These are phyloP conservation scores for Pasiphila rectangulata DNA, from an alignment of 2,888 invertebrate species.

Conservation along the genomic window DNA sequence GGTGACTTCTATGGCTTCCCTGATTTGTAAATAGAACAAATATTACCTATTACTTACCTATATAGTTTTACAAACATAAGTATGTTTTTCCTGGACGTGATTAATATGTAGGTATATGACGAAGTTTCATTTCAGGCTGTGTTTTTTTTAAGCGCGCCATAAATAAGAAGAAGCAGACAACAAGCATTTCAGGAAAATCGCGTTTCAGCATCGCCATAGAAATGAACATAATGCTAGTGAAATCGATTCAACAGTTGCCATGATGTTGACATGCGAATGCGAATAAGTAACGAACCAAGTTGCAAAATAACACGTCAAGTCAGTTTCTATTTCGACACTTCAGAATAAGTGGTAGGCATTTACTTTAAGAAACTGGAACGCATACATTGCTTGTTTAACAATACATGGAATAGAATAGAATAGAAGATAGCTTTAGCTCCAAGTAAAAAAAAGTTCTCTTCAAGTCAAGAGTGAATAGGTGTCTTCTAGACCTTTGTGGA, in stretches of 20 bases:
- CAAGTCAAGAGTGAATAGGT: too few species aligned
- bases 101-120: too few species aligned
- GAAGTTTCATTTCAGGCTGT: too few species aligned
- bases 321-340: conserved; percentile 32
- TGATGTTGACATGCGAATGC: conserved; percentile 32
- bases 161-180: too few species aligned
- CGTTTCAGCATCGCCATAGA: conserved; percentile 14
- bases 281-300: conserved; percentile 32
- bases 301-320: conserved; percentile 34
- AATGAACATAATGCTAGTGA: conserved; percentile 29
- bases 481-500: too few species aligned
- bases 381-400: conserved; percentile 17
- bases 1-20: conserved; percentile 20
- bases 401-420: conserved; percentile 12
- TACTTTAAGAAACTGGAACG: conserved; percentile 28
- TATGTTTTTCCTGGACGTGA: too few species aligned
- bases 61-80: too few species aligned
- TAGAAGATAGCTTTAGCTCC: not conserved
- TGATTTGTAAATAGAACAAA: conserved; percentile 24
- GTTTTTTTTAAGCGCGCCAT: too few species aligned
- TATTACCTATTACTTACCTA: not conserved
- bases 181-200: not conserved
- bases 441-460: too few species aligned
- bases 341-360: conserved; percentile 28
- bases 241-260: conserved; percentile 32